Evolutionary conservation across 1,140 invertebrate genomes (phyloP), one percentile per base, ranked within the genome.

Genomic region (Copidosoma floridanum): DNA sequence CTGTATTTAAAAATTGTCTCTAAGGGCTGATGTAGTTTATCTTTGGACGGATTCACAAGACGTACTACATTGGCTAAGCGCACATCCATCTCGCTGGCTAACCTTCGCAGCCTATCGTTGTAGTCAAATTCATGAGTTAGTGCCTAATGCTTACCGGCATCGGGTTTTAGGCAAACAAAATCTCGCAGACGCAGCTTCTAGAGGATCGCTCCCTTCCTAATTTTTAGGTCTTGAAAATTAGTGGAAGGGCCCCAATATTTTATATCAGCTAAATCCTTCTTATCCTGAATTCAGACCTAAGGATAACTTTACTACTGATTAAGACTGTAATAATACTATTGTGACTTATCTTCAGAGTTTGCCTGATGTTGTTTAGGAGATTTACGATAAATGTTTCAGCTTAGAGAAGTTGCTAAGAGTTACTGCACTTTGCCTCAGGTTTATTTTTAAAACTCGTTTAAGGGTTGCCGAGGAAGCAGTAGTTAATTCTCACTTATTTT

Each of bases 211-310:
- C 3, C 27, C 50, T 29, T 21, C 38, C 1, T 16, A 29, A 10
- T 24, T 60, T 3, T 1, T 32, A 11, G 23, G 18, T 12, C 16
- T 27, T 46, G 12, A n/a, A 7, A 18, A 53, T 8, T 60, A 50
- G 48, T 60, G 48, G 58, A 4, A 52, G 10, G 58, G 58, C 10
- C 58, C 58, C 12, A 7, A 7, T 6, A 7, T 35, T 35, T 12
- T 7, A 35, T 6, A 35, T 7, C 12, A 6, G 6, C 6, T 35
- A 6, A 12, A 35, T 7, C 32, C 32, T 7, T 35, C 6, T 6
- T 35, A 35, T 7, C 6, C 32, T 7, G n/a, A 12, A 7, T 12
- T 7, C 6, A 7, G 12, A 35, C 12, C 32, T 35, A 35, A 7
- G 6, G 12, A 6, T 35, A 35, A 6, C 6, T 7, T 12, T 35